Percentiles rank a stretch among this genome's conserved stretches.
Evolutionary conservation across 2,888 invertebrate genomes (phyloP).

Genomic region (Tiliacea aurago): DNA sequence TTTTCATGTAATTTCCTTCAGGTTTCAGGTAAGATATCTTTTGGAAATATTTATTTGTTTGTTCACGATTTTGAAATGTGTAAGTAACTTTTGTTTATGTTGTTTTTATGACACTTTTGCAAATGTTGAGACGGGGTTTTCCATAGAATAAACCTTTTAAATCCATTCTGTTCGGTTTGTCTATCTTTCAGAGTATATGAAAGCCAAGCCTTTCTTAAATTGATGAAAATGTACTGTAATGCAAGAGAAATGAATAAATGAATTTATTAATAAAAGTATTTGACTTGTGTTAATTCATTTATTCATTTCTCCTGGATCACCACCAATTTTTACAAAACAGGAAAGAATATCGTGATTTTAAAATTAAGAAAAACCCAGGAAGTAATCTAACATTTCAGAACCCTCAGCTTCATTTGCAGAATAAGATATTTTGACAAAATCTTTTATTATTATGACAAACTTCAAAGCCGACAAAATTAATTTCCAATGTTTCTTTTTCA

Average conservation of each 20-base stretch:
- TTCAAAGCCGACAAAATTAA: conserved; percentile 67
- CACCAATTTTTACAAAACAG: background rate
- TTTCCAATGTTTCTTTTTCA: conserved; percentile 69
- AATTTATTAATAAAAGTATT: too few species aligned
- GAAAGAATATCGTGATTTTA: background rate
- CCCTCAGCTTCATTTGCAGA: conserved; percentile 22
- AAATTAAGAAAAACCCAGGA: conserved; percentile 8
- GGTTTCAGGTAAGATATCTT: conserved; percentile 31
- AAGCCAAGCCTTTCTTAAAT: background rate
- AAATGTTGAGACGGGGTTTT: background rate
- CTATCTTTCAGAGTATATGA: background rate
- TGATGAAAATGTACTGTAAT: background rate
- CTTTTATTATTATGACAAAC: conserved; percentile 67
- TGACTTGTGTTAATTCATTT: too few species aligned
- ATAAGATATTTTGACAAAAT: conserved; percentile 53
- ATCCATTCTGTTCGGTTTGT: background rate
- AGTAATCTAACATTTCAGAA: conserved; percentile 40
- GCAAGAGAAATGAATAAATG: too few species aligned
- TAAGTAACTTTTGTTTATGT: background rate
- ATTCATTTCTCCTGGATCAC: too few species aligned
- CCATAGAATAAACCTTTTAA: too few species aligned
- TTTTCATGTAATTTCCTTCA: conserved; percentile 64
- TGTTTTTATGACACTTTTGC: background rate
- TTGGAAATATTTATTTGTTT: conserved; percentile 24
- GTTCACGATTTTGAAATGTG: background rate